Evolutionary conservation across 2,113 vertebrate species (phyloP).

Genomic region (Thryonomys swinderianus): DNA sequence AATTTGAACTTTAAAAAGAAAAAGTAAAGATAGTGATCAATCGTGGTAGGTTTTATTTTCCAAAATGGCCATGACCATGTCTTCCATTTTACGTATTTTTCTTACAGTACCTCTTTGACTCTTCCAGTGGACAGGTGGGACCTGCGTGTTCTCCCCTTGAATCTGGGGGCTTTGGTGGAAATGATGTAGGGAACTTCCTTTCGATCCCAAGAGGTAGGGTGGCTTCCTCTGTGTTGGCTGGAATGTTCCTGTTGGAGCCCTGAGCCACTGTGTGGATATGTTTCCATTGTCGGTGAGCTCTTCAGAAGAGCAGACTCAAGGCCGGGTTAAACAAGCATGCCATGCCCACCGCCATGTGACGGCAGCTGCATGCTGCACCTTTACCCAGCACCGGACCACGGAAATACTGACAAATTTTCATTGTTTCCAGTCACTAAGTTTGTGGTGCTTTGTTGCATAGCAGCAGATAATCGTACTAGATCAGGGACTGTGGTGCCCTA

Average conservation of each 20-base stretch:
- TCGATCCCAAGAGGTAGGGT: not conserved
- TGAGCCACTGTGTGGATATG: not conserved
- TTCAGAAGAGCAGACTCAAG: not conserved
- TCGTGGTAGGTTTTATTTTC: conserved; percentile 4
- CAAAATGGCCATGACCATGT: not conserved
- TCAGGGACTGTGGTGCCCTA: too few relatives aligned
- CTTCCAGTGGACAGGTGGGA: not conserved
- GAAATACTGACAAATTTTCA: not conserved
- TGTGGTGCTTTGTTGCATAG: not conserved
- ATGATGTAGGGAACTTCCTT: too few relatives aligned
- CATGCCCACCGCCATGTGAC: not conserved
- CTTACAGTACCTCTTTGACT: not conserved
- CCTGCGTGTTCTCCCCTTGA: not conserved
- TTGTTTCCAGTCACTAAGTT: not conserved
- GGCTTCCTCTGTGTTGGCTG: not conserved
- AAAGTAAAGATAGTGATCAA: not conserved
- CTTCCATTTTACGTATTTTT: not conserved
- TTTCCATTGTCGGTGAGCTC: not conserved
- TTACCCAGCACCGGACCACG: not conserved
- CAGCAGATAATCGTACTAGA: not conserved
- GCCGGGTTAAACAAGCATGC: not conserved
- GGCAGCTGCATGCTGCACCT: not conserved
- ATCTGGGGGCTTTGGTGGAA: not conserved
- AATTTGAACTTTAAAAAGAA: not conserved
- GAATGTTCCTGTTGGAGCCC: not conserved